These are phyloP conservation scores for Serranochromis macrocephalus DNA, from an alignment of 2,113 vertebrate genomes.

Conservation along the genomic window DNA sequence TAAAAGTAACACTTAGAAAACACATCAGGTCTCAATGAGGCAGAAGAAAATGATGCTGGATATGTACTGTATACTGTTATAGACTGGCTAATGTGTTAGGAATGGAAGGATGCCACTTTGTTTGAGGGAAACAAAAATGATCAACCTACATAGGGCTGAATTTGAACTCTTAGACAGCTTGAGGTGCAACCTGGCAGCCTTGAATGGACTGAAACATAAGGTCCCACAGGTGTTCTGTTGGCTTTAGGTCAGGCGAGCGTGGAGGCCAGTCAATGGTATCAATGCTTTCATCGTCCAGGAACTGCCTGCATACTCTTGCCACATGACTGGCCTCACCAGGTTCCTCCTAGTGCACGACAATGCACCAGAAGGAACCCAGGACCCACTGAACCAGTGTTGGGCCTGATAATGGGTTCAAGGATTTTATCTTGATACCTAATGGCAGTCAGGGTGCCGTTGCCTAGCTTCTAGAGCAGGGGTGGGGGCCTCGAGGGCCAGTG, in stretches of 20 bases:
- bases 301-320: neutral
- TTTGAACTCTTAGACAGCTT: neutral
- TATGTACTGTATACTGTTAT: neutral
- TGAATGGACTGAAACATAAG: neutral
- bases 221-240: neutral
- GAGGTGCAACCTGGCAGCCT: neutral
- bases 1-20: neutral
- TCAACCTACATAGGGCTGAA: neutral
- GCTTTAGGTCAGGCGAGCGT: neutral
- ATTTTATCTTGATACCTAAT: neutral
- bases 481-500: neutral
- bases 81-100: neutral
- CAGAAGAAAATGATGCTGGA: neutral
- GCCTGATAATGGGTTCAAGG: neutral
- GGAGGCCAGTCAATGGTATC: neutral
- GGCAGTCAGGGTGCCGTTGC: neutral
- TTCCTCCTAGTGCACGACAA: neutral
- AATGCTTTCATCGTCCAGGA: neutral
- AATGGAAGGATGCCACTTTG: neutral
- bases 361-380: neutral
- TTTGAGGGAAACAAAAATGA: neutral
- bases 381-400: neutral
- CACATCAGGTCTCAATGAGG: neutral
- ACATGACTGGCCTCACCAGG: neutral
- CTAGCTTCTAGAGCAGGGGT: neutral